Evolutionary conservation across 2,888 invertebrate genomes (phyloP), one percentile per base, ranked within the genome.

Genomic region (Selenia dentaria): DNA sequence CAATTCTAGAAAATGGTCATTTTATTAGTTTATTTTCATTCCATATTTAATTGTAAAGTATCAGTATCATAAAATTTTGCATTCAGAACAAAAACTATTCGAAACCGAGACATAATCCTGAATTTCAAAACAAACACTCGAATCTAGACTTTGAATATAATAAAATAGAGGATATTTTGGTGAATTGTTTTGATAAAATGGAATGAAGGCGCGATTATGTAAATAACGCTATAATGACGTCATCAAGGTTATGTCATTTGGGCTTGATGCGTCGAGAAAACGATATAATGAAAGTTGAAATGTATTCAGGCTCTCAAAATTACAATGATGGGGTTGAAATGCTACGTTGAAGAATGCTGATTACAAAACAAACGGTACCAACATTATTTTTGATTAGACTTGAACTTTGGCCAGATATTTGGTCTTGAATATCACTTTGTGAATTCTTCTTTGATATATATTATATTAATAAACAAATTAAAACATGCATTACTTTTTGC

Each of bases 191-290:
- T 10, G 9, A 8, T 9, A 40, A 14, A 46, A 37, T 28, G 47
- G 41, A 32, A 32, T 35, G 40, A 47, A 37, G 59, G 57, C 63
- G 71, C 74, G 78, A 82, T 83, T 83, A 83, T 81, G 82, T 78
- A 80, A 83, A 83, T 81, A 76, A 69, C 71, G 68, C 67, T 65
- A 67, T 80, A 80, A 83, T 79, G 79, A 75, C 73, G 73, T 76
- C 80, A 81, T 80, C 74, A 75, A 55, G 74, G 78, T 74, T 72
- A 73, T 72, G 73, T 75, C 75, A 71, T 76, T 77, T 70, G 49
- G 54, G 64, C 65, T 69, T 72, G 79, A 77, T 74, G 74, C 69
- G 48, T 41, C 31, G 69, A 70, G 65, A 65, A 73, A 70, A 67
- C 66, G 74, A 72, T 73, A 68, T 74, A 70, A 80, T 79, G 72